Conservation (phyloP, 2,113 vertebrate genomes). For the Hyperoodon ampullatus region DNA sequence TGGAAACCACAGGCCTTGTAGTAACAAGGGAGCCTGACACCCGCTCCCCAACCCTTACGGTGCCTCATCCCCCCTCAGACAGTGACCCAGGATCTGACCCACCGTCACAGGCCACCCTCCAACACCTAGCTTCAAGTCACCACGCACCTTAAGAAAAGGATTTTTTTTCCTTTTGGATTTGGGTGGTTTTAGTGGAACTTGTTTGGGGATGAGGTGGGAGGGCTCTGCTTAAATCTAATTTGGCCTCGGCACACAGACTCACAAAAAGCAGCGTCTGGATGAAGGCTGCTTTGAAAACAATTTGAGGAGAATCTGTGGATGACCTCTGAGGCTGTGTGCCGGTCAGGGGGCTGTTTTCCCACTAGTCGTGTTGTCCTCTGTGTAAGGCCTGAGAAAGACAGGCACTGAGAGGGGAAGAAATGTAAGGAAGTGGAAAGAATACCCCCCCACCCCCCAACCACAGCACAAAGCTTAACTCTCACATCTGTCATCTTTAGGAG, state of each 20-base stretch:
- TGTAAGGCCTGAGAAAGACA: background rate
- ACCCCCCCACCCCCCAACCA: background rate
- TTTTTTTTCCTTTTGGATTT: background rate
- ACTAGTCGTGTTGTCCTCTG: background rate
- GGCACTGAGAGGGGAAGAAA: background rate
- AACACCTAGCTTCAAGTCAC: background rate
- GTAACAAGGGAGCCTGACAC: slow-evolving; percentile 69
- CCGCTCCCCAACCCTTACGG: background rate
- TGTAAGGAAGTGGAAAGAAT: background rate
- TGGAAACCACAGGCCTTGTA: slow-evolving; percentile 68
- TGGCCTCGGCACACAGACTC: slow-evolving; percentile 34
- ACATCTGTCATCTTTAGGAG: background rate
- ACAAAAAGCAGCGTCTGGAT: slow-evolving; percentile 4
- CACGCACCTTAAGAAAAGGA: background rate
- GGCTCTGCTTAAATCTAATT: slow-evolving; percentile 55
- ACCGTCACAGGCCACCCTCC: slow-evolving; percentile 16
- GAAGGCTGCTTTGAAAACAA: slow-evolving; percentile 54
- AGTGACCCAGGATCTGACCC: background rate
- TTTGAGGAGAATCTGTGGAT: slow-evolving; percentile 30
- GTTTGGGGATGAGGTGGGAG: slow-evolving; percentile 3
- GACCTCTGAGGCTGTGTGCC: background rate
- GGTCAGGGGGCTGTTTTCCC: background rate
- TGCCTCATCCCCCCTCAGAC: slow-evolving; percentile 32
- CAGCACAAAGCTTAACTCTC: background rate
- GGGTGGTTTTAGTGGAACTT: slow-evolving; percentile 48